phyloP scores from a whole-genome alignment of 1,140 invertebrate genomes.

The Apis cerana region DNA sequence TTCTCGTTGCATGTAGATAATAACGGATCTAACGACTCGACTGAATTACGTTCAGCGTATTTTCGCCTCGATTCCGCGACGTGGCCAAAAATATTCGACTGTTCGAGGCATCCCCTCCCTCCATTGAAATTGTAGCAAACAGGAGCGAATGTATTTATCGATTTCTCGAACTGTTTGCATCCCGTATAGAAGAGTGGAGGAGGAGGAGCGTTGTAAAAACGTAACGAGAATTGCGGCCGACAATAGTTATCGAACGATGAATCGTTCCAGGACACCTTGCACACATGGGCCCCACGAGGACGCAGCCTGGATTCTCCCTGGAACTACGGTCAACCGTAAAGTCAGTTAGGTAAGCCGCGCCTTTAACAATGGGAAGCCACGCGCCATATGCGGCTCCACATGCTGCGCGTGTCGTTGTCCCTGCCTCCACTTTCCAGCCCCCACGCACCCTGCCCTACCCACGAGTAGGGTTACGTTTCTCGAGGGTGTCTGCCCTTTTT shows the following conservation, averaged over 20 bases:
- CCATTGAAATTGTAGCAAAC: too few relatives aligned
- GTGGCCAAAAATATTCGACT: not conserved
- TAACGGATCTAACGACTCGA: constrained; percentile 37
- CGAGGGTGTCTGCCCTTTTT: constrained; percentile 27
- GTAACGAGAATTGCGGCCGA: constrained; percentile 21
- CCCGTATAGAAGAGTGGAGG: too few relatives aligned
- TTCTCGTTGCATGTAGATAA: constrained; percentile 39
- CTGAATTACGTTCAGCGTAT: not conserved
- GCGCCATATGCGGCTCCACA: constrained; percentile 75
- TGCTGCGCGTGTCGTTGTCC: constrained; percentile 63
- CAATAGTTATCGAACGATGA: constrained; percentile 41
- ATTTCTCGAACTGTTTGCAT: not conserved
- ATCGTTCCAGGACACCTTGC: constrained; percentile 59
- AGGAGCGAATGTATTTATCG: not conserved
- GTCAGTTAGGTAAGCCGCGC: constrained; percentile 73
- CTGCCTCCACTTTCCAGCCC: constrained; percentile 46
- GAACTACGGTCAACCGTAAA: constrained; percentile 69
- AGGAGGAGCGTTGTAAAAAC: constrained; percentile 2
- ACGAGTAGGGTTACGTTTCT: constrained; percentile 20
- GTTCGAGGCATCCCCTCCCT: too few relatives aligned
- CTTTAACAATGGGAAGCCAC: constrained; percentile 75
- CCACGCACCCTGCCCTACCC: constrained; percentile 33
- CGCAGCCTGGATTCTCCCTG: constrained; percentile 43
- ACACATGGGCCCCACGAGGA: constrained; percentile 47
- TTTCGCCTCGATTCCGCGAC: too few relatives aligned